These are phyloP conservation scores for Oxyruncus cristatus DNA, from an alignment of 2,113 vertebrate genomes.

Conservation along the genomic window DNA sequence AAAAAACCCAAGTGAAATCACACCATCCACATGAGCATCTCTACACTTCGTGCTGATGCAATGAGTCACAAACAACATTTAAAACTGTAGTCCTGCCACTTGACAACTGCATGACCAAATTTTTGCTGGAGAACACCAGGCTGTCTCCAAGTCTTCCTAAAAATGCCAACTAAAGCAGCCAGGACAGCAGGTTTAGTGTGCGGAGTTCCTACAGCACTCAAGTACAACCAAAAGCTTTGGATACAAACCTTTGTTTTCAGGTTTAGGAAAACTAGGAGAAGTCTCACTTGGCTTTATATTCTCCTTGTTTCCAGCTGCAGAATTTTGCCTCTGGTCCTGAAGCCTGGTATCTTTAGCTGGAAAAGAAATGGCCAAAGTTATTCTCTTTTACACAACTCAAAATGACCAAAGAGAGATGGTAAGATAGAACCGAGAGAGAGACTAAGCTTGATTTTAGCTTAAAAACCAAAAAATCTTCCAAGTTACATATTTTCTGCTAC, in stretches of 20 bases:
- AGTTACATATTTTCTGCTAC: neutral
- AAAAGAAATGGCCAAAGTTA: constrained; percentile 40
- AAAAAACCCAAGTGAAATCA: neutral
- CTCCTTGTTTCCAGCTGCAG: constrained; percentile 90
- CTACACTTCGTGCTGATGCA: neutral
- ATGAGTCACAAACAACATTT: neutral
- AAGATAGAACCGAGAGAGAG: neutral
- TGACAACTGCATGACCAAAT: neutral
- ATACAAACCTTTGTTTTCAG: constrained; percentile 89
- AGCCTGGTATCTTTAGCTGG: constrained; percentile 93
- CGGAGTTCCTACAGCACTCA: neutral
- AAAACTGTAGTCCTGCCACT: neutral
- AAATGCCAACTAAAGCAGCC: neutral
- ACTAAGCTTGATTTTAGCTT: neutral
- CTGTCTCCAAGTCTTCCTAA: neutral
- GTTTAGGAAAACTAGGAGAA: constrained; percentile 85
- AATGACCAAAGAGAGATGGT: neutral
- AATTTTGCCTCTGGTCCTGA: constrained; percentile 91
- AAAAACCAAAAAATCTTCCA: neutral
- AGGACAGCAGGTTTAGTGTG: neutral
- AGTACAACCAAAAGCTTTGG: neutral
- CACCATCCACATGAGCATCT: neutral
- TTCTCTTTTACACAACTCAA: neutral
- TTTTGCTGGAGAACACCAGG: neutral
- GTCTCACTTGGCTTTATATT: constrained; percentile 87